Conservation (phyloP, 2,797 vertebrate species). For the Sphenodon punctatus region DNA sequence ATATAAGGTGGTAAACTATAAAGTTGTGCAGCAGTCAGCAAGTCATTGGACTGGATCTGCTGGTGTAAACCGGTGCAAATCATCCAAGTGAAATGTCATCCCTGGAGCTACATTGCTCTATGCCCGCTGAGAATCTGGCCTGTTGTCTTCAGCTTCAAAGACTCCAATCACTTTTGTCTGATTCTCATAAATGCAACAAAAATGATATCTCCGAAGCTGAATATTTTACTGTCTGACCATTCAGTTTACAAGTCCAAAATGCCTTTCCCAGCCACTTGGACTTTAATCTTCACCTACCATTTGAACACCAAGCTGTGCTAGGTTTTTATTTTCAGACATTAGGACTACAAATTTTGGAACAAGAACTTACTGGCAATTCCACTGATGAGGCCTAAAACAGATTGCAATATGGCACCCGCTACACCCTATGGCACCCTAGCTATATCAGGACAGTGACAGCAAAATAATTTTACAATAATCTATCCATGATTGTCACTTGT, state of each 20-base stretch:
- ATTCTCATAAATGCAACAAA: neutral
- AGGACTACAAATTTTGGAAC: neutral
- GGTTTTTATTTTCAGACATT: neutral
- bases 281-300: neutral
- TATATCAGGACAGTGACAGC: constrained; percentile 10
- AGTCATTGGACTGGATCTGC: neutral
- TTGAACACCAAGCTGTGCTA: constrained; percentile 24
- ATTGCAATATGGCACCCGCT: constrained; percentile 6
- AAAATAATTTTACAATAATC: constrained; percentile 4
- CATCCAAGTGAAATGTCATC: neutral
- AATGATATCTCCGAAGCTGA: neutral
- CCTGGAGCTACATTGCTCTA: neutral
- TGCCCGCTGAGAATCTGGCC: neutral
- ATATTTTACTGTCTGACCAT: neutral
- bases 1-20: neutral
- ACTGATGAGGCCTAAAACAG: neutral
- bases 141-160: neutral
- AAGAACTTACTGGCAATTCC: neutral
- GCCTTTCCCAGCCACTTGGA: neutral
- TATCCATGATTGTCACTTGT: no score
- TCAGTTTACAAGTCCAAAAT: neutral
- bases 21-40: neutral
- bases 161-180: neutral
- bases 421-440: no score
- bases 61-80: no score